These are phyloP conservation scores for Dusona sp. DNA, from an alignment of 2,888 invertebrate genomes.

Conservation along the genomic window DNA sequence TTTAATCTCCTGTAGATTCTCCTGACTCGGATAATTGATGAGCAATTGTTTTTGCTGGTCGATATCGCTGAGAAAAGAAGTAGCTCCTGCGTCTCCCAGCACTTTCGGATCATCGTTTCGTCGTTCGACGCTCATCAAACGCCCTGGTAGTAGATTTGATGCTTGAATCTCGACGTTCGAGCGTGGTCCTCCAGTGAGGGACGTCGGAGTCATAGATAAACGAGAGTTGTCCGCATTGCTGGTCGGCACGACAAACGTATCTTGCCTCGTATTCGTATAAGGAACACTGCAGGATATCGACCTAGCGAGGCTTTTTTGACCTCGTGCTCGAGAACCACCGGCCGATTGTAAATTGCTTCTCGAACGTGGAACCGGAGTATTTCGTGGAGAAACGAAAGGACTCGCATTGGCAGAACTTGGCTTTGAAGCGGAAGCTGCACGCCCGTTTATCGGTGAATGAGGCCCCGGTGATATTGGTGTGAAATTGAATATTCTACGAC, in stretches of 20 bases:
- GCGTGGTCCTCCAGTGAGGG: constrained; percentile 24
- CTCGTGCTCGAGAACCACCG: constrained; percentile 76
- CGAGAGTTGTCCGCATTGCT: constrained; percentile 75
- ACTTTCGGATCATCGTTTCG: constrained; percentile 18
- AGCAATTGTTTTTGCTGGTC: constrained; percentile 80
- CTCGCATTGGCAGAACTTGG: constrained; percentile 90
- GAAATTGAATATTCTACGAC: constrained; percentile 93
- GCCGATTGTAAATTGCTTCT: constrained; percentile 87
- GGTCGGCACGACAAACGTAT: constrained; percentile 82
- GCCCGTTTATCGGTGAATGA: constrained; percentile 87
- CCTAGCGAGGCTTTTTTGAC: constrained; percentile 79
- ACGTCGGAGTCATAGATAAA: constrained; percentile 52
- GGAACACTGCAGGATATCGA: constrained; percentile 83
- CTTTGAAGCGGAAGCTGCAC: constrained; percentile 85
- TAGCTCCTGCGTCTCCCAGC: constrained; percentile 10
- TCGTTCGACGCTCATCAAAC: constrained; percentile 36
- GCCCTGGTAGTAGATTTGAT: constrained; percentile 64
- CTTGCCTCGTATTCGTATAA: constrained; percentile 76
- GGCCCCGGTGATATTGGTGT: constrained; percentile 94
- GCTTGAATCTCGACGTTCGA: constrained; percentile 77
- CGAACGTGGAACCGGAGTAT: constrained; percentile 90
- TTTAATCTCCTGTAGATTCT: constrained; percentile 79
- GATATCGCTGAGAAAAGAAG: constrained; percentile 68
- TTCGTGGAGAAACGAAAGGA: constrained; percentile 93
- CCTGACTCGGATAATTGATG: constrained; percentile 83